A percentile compares a stretch with the other conserved stretches of the same genome.
Conservation (phyloP, 2,113 vertebrate genomes). For the Platysternon megacephalum region DNA sequence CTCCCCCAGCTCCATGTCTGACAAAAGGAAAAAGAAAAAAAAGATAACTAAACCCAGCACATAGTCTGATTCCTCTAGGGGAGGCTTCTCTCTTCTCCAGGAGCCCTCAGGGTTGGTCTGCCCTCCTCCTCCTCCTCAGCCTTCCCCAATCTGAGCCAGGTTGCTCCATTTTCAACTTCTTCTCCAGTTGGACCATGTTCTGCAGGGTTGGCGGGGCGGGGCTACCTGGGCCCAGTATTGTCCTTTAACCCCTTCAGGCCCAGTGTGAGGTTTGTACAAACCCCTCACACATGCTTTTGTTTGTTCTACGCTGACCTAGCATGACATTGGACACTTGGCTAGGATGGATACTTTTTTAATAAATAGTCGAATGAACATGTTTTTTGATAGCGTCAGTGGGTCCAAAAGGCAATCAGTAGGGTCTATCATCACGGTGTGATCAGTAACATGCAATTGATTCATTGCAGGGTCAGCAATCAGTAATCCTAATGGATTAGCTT, state of each 20-base stretch:
- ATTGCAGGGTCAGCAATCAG: background rate
- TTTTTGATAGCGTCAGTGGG: background rate
- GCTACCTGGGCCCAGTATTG: background rate
- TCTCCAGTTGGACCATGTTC: background rate
- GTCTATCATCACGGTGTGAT: background rate
- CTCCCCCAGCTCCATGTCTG: background rate
- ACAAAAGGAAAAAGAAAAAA: too few species aligned
- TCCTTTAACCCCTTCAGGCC: background rate
- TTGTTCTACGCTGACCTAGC: background rate
- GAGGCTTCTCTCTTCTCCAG: background rate
- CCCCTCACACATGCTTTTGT: background rate
- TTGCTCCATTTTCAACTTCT: background rate
- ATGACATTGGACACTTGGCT: background rate
- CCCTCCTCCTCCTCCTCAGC: too few species aligned
- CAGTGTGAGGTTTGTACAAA: background rate
- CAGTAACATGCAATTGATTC: background rate
- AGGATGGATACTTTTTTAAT: background rate
- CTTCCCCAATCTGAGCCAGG: too few species aligned
- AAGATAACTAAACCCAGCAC: too few species aligned
- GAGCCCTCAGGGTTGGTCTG: background rate
- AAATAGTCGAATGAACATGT: background rate
- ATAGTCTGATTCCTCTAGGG: background rate
- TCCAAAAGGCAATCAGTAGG: background rate
- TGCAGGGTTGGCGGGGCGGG: background rate
- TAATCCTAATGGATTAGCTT: background rate